These are phyloP conservation scores for Drosophila kurseongensis DNA, from an alignment of 1,140 invertebrate species.

Conservation along the genomic window DNA sequence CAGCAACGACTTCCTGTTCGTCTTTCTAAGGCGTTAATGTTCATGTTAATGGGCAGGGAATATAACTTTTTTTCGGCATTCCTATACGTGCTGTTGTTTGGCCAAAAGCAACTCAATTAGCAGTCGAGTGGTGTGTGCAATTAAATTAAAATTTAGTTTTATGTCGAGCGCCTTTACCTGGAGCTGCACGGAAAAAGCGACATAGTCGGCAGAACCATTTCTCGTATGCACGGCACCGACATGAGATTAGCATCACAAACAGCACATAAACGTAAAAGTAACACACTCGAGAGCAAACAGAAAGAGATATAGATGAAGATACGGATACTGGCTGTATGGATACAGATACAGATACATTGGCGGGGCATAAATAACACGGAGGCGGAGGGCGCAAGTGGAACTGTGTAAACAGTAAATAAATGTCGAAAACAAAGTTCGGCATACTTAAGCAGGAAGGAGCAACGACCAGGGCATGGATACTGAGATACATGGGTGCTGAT, in stretches of 20 bases:
- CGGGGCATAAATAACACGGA: conserved; percentile 48
- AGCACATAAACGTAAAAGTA: conserved; percentile 81
- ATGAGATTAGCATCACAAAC: conserved; percentile 81
- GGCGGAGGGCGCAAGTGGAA: conserved; percentile 34
- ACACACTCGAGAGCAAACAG: conserved; percentile 58
- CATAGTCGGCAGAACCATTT: conserved; percentile 48
- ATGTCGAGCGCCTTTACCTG: conserved; percentile 54
- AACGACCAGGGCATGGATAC: conserved; percentile 52
- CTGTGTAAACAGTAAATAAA: conserved; percentile 77
- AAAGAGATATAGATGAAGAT: conserved; percentile 38
- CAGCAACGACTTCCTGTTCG: conserved; percentile 62
- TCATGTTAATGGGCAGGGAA: conserved; percentile 53
- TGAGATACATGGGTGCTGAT: conserved; percentile 35
- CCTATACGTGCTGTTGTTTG: conserved; percentile 11
- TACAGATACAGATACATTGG: conserved; percentile 15
- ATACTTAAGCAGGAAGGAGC: conserved; percentile 65
- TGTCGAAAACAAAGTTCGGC: conserved; percentile 62
- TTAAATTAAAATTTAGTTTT: conserved; percentile 82
- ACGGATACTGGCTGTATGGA: conserved; percentile 15
- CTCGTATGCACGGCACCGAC: conserved; percentile 79
- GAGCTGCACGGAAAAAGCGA: conserved; percentile 15
- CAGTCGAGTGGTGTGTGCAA: conserved; percentile 71
- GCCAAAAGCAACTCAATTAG: conserved; percentile 67
- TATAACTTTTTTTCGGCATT: conserved; percentile 6
- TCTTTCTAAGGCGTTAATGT: conserved; percentile 53